A percentile compares a stretch with the other conserved stretches of the same genome.
These are phyloP conservation scores for Apodemia mormo DNA, from an alignment of 2,888 invertebrate species.

Conservation along the genomic window DNA sequence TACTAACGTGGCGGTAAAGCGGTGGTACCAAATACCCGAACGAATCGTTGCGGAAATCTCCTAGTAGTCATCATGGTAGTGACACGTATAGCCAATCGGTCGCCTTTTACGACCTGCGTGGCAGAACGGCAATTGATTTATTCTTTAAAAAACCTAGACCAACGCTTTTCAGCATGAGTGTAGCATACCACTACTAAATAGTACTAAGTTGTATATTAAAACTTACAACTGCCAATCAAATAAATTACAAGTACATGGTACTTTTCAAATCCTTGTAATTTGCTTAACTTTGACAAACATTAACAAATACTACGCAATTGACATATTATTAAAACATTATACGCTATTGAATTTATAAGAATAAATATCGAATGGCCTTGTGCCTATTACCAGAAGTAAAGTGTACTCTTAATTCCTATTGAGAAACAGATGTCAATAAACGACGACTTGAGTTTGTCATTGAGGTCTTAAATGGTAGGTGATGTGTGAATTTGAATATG, in stretches of 20 bases:
- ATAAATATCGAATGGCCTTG: constrained; percentile 65
- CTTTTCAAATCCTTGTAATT: constrained; percentile 8
- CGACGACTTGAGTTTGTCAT: constrained; percentile 56
- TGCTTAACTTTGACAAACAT: constrained; percentile 13
- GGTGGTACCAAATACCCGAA: too few relatives aligned
- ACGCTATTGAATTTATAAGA: constrained; percentile 50
- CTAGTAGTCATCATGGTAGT: too few relatives aligned
- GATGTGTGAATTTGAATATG: constrained; percentile 21
- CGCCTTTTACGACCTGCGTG: too few relatives aligned
- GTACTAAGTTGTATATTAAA: too few relatives aligned
- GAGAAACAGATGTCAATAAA: constrained; percentile 47
- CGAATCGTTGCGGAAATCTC: too few relatives aligned
- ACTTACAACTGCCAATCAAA: background rate
- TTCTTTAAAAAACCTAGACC: too few relatives aligned
- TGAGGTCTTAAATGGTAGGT: constrained; percentile 11
- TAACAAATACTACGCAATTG: constrained; percentile 33
- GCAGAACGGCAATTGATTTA: too few relatives aligned
- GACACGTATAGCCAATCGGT: too few relatives aligned
- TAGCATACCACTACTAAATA: too few relatives aligned
- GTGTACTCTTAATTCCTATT: constrained; percentile 46
- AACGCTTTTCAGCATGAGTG: too few relatives aligned
- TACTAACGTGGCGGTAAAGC: too few relatives aligned
- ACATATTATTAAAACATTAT: constrained; percentile 40
- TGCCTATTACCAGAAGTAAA: constrained; percentile 45
- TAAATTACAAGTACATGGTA: constrained; percentile 17